phyloP scores from a whole-genome alignment of 2,888 invertebrate species.

The Tillus elongatus region DNA sequence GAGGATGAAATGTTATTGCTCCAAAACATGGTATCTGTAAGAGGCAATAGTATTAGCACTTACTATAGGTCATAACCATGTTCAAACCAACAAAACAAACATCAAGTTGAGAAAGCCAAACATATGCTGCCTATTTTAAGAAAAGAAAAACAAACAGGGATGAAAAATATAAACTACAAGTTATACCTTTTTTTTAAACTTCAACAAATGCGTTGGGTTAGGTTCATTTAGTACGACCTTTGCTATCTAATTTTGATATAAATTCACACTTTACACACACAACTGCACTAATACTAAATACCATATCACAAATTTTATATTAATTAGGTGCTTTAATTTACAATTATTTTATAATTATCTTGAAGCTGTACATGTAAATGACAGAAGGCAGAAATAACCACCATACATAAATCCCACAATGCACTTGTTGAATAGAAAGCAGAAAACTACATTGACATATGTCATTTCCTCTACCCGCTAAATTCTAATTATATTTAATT shows the following conservation, averaged over 20 bases:
- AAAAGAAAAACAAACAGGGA: too few species aligned
- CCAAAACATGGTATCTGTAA: constrained; percentile 64
- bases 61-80: neutral
- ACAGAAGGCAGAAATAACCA: constrained; percentile 34
- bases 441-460: too few species aligned
- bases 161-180: too few species aligned
- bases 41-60: neutral
- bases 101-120: too few species aligned
- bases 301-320: constrained; percentile 37
- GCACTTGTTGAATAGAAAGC: constrained; percentile 37
- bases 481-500: too few species aligned
- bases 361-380: constrained; percentile 27
- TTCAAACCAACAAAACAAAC: too few species aligned
- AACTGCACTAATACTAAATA: constrained; percentile 29
- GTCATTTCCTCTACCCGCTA: too few species aligned
- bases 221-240: constrained; percentile 41
- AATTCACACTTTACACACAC: constrained; percentile 27
- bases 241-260: constrained; percentile 30
- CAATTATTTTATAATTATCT: constrained; percentile 24
- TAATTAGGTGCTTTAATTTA: constrained; percentile 27
- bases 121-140: too few species aligned
- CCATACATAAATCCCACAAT: constrained; percentile 39
- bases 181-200: constrained; percentile 20
- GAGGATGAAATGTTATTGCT: constrained; percentile 65
- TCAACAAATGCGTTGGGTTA: constrained; percentile 37